Conservation (phyloP, 2,113 vertebrate species). For the Clarias macrocephalus region DNA sequence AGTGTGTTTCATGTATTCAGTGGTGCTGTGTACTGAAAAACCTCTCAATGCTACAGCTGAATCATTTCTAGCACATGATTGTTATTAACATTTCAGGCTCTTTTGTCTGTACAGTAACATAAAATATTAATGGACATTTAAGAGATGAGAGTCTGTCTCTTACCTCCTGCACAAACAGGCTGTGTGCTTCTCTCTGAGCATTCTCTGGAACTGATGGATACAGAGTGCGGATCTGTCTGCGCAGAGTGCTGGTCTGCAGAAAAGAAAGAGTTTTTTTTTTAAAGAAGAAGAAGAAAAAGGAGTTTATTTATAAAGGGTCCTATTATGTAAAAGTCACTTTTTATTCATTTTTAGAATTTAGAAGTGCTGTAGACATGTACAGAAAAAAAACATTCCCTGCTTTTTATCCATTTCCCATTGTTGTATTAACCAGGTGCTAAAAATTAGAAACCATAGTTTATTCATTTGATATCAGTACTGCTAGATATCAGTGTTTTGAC, state of each 20-base stretch:
- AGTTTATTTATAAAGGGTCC: background rate
- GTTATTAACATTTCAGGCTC: background rate
- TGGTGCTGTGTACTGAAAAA: background rate
- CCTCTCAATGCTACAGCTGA: background rate
- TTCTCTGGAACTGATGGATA: constrained; percentile 87
- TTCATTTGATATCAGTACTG: background rate
- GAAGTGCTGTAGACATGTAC: no score
- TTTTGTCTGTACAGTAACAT: background rate
- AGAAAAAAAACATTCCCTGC: no score
- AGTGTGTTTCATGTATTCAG: background rate
- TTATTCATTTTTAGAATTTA: no score
- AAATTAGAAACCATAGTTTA: no score
- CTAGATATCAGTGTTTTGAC: background rate
- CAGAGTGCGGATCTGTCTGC: constrained; percentile 85
- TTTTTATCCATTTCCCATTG: no score
- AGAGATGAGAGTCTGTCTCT: constrained; percentile 18
- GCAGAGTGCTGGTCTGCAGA: constrained; percentile 82
- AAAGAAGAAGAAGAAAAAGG: background rate
- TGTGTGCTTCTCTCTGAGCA: constrained; percentile 88
- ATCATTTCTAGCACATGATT: background rate
- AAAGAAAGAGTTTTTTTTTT: constrained; percentile 25
- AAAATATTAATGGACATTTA: background rate
- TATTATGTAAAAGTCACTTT: no score
- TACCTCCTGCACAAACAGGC: constrained; percentile 96
- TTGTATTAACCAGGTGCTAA: no score